These are phyloP conservation scores for Euthynnus affinis DNA, from an alignment of 2,797 vertebrate genomes.

Conservation along the genomic window DNA sequence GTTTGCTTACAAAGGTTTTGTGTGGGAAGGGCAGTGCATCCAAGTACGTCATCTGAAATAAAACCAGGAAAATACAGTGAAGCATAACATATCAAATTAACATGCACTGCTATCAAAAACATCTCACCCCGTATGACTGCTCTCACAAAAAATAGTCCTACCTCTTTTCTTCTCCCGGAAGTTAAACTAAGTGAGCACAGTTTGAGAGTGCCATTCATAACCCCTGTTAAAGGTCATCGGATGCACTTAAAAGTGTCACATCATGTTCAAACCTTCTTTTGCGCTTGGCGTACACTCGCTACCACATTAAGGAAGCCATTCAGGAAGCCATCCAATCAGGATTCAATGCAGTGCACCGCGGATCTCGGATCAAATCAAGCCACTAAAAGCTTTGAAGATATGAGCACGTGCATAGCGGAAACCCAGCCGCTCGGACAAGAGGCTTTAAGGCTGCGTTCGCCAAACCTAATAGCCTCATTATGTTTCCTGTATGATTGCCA, in stretches of 20 bases:
- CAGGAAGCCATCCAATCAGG: slow-evolving; percentile 69
- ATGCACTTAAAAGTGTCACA: slow-evolving; percentile 63
- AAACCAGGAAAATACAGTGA: neutral
- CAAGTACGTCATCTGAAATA: neutral
- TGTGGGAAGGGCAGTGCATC: slow-evolving; percentile 4
- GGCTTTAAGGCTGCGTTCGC: slow-evolving; percentile 53
- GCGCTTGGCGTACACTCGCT: slow-evolving; percentile 23
- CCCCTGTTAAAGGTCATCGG: slow-evolving; percentile 51
- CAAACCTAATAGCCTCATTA: slow-evolving; percentile 78
- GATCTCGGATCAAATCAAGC: slow-evolving; percentile 48
- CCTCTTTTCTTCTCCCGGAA: neutral
- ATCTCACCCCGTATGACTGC: neutral
- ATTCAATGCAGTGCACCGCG: slow-evolving; percentile 36
- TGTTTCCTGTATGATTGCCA: slow-evolving; percentile 66
- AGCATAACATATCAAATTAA: neutral
- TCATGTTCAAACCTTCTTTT: slow-evolving; percentile 52
- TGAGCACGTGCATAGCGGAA: slow-evolving; percentile 32
- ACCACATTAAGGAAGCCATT: slow-evolving; percentile 62
- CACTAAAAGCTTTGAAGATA: slow-evolving; percentile 68
- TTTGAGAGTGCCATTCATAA: slow-evolving; percentile 53
- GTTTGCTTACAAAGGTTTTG: slow-evolving; percentile 6
- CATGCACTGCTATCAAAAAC: neutral
- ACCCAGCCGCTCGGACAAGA: slow-evolving; percentile 42
- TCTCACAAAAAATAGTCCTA: neutral
- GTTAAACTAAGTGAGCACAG: slow-evolving; percentile 61